A percentile compares a stretch with the other conserved stretches of the same genome.
These are phyloP conservation scores for Leptinotarsa defecta DNA, from an alignment of 1,140 invertebrate genomes.

Conservation along the genomic window DNA sequence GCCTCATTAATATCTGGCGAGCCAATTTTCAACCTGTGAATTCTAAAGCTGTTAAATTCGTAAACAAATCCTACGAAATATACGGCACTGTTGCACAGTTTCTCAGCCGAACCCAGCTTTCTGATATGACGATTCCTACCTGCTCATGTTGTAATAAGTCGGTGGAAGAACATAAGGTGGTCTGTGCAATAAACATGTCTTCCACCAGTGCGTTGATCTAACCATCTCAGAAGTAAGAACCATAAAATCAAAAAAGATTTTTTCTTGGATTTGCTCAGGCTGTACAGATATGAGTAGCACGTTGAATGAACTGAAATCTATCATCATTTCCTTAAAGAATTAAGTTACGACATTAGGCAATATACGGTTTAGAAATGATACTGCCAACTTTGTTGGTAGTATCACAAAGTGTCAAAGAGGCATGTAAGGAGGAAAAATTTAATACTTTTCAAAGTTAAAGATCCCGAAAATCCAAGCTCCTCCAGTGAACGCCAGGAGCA, in stretches of 20 bases:
- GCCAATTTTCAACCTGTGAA: too few species aligned
- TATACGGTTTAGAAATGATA: not conserved
- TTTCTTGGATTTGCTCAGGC: not conserved
- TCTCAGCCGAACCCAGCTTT: too few species aligned
- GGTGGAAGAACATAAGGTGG: not conserved
- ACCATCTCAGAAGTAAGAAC: not conserved
- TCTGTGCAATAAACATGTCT: not conserved
- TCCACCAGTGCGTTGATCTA: not conserved
- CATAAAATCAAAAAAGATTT: not conserved
- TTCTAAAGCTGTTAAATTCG: too few species aligned
- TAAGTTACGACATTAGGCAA: not conserved
- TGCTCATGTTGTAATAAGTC: not conserved
- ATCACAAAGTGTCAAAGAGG: too few species aligned
- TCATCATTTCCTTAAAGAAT: not conserved
- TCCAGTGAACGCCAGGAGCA: not conserved
- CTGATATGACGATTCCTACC: too few species aligned
- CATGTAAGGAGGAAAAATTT: too few species aligned
- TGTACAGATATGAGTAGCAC: not conserved
- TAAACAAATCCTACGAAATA: too few species aligned
- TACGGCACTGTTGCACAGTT: too few species aligned
- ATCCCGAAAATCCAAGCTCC: not conserved
- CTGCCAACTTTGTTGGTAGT: not conserved
- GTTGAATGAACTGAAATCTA: not conserved
- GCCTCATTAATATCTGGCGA: too few species aligned
- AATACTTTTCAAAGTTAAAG: too few species aligned